Base-by-base conservation (phyloP, 2,113 vertebrate species). In the Cyprinodon tularosa region DNA sequence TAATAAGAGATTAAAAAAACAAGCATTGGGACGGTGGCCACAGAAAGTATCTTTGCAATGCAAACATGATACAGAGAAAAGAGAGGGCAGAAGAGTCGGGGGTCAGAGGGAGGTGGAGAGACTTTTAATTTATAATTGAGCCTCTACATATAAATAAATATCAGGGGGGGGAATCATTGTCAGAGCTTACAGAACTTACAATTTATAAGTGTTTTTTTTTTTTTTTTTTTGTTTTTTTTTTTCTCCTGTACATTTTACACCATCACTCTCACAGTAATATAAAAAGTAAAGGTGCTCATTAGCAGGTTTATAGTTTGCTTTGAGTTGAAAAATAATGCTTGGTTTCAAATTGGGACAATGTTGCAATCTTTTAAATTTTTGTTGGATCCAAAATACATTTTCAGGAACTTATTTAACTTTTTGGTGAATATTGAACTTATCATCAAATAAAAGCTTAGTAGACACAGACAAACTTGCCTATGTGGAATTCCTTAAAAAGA, bases 1-100 rank as follows among this genome's bases (percentile, higher is more conserved):
- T 90, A 87, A 90, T 82, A 84, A 81, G 81, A 86, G 68, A 90
- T 88, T 81, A 86, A 86, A 84, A 93, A 53, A n/a, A 20, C 17
- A n/a, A 89, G 86, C 77, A 90, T 73, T 82, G 85, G 81, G 82
- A 91, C 7, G 36, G 48, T 40, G 70, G 80, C 87, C 86, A 81
- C 71, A 45, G 78, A 70, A 72, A 66, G 48, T 68, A 71, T 78
- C 71, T 74, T 47, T 76, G 68, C 60, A 84, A 82, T 81, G 59
- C 68, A 88, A 90, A 86, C 74, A 82, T 62, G 4, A 76, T 72
- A 81, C 63, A 62, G 68, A 82, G 82, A 71, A 63, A 76, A 62
- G 73, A 62, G 48, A 38, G 70, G 66, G 75, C 17, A 17, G 53
- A 71, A 45, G 61, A 47, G 66, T 10, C 45, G 63, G 71, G 63